Percentiles rank a stretch among this genome's conserved stretches.
These are phyloP conservation scores for Burhinus bistriatus DNA, from an alignment of 2,113 vertebrate genomes.

Conservation along the genomic window DNA sequence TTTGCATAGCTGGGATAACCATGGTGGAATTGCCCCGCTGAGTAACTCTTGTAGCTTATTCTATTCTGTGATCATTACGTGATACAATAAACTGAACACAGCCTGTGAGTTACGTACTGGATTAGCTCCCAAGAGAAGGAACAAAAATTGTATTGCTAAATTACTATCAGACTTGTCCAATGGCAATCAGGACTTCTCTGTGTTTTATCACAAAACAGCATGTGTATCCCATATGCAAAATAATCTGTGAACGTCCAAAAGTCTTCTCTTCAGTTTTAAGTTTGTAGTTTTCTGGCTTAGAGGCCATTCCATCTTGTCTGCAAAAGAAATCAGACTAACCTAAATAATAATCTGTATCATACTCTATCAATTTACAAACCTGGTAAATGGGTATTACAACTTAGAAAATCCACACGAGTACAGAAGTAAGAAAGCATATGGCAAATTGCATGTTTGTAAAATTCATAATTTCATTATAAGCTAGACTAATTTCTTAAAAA, in stretches of 20 bases:
- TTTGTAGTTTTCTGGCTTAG: neutral
- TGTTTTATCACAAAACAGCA: constrained; percentile 13
- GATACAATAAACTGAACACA: neutral
- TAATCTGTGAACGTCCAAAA: neutral
- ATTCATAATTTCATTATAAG: neutral
- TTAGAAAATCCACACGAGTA: neutral
- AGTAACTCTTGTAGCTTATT: neutral
- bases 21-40: neutral
- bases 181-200: neutral
- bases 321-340: neutral
- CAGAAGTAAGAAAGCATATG: neutral
- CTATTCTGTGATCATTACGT: neutral
- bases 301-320: neutral
- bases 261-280: neutral
- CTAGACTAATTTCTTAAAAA: neutral
- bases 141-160: neutral
- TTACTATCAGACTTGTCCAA: neutral
- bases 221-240: neutral
- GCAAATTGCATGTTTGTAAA: neutral
- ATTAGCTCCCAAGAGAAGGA: neutral
- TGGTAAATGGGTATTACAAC: neutral
- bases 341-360: neutral
- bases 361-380: neutral
- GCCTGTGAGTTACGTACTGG: neutral
- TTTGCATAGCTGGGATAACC: neutral